These are phyloP conservation scores for Corbicula japonica DNA, from an alignment of 2,888 invertebrate species.

Conservation along the genomic window DNA sequence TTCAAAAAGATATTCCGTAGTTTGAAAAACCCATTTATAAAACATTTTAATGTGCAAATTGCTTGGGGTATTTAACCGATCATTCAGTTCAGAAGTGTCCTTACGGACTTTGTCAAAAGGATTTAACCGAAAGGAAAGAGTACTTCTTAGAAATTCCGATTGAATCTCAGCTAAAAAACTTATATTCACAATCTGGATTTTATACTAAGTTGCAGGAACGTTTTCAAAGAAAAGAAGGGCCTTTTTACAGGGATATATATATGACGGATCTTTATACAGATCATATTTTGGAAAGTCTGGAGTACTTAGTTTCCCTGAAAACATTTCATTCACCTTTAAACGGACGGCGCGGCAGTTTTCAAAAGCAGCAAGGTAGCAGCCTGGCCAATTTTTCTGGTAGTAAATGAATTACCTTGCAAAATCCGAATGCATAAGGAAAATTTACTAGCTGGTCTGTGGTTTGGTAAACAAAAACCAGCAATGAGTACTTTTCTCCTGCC, in stretches of 20 bases:
- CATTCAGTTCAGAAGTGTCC: no score
- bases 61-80: no score
- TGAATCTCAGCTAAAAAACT: constrained; percentile 20
- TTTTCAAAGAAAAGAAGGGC: constrained; percentile 4
- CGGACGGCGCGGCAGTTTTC: constrained; percentile 46
- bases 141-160: constrained; percentile 52
- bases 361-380: constrained; percentile 43
- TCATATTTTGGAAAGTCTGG: constrained; percentile 18
- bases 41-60: no score
- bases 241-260: constrained; percentile 20
- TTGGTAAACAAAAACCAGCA: constrained; percentile 40
- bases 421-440: constrained; percentile 45
- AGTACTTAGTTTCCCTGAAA: constrained; percentile 26
- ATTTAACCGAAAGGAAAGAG: background rate
- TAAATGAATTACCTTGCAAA: constrained; percentile 48
- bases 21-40: no score
- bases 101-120: no score
- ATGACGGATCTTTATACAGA: constrained; percentile 49
- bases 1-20: no score
- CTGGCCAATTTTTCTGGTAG: constrained; percentile 51
- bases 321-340: constrained; percentile 56
- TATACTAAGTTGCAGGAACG: constrained; percentile 21
- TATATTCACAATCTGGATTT: constrained; percentile 25
- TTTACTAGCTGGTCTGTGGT: constrained; percentile 50
- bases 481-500: constrained; percentile 46